Conservation (phyloP, 2,797 vertebrate species). For the Bradypodion pumilum region DNA sequence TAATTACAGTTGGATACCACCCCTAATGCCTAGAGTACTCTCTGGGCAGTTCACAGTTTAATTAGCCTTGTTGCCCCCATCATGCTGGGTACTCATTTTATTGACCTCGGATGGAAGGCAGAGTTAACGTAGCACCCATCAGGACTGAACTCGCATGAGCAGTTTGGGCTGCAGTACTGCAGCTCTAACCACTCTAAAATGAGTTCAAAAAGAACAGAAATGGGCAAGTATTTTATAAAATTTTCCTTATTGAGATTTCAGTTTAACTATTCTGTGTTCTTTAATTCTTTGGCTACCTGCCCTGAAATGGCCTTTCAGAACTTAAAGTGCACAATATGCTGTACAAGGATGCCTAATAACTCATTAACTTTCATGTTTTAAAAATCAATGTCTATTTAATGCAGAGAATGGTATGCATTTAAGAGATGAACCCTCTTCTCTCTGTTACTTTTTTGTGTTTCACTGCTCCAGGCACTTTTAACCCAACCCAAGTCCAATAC, state of each 20-base stretch:
- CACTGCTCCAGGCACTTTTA: neutral
- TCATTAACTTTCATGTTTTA: neutral
- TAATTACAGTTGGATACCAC: no score
- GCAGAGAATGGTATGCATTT: neutral
- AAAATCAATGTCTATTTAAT: neutral
- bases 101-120: no score
- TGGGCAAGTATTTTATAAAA: neutral
- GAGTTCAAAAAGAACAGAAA: slow-evolving; percentile 19
- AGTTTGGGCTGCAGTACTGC: no score
- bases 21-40: no score
- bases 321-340: neutral
- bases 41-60: no score
- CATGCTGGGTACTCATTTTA: no score
- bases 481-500: neutral
- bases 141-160: no score
- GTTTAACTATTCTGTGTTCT: neutral
- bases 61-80: no score
- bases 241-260: slow-evolving; percentile 32
- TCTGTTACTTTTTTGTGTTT: neutral
- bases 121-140: no score
- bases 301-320: neutral
- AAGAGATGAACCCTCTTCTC: neutral
- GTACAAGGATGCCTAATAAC: neutral
- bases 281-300: neutral
- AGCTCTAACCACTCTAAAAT: no score